phyloP scores from a whole-genome alignment of 2,888 invertebrate genomes.

The Drosophila nigritarsus region DNA sequence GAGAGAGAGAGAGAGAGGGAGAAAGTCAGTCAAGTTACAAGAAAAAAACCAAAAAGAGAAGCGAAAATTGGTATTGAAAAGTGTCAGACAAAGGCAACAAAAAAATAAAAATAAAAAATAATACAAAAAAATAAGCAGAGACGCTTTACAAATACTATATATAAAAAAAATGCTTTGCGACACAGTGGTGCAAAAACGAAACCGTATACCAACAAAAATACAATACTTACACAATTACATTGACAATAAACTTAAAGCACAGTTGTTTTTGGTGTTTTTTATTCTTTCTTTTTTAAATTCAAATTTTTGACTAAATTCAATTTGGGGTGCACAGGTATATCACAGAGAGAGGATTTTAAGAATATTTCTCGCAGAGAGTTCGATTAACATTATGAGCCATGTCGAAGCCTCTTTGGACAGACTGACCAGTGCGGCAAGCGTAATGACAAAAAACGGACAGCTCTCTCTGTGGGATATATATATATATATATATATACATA shows the following conservation, averaged over 20 bases:
- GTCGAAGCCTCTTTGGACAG: background rate
- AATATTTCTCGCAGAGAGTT: background rate
- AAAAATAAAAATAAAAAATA: constrained; percentile 3
- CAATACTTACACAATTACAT: constrained; percentile 6
- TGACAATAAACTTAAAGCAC: background rate
- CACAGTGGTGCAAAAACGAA: constrained; percentile 27
- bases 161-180: constrained; percentile 32
- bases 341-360: background rate
- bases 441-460: background rate
- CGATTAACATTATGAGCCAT: background rate
- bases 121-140: constrained; percentile 10
- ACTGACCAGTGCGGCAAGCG: background rate
- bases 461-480: background rate
- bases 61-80: constrained; percentile 59
- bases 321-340: background rate
- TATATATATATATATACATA: background rate
- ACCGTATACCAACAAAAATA: background rate
- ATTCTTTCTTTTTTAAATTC: background rate
- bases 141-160: constrained; percentile 24
- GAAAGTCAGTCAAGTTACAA: constrained; percentile 27
- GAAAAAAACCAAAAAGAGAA: constrained; percentile 15
- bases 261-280: background rate
- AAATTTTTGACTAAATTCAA: background rate
- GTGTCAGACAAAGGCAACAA: constrained; percentile 57
- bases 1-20: background rate